Percentiles rank a stretch among this genome's conserved stretches.
Evolutionary conservation across 2,888 invertebrate genomes (phyloP).

Genomic region (Volucella inanis): DNA sequence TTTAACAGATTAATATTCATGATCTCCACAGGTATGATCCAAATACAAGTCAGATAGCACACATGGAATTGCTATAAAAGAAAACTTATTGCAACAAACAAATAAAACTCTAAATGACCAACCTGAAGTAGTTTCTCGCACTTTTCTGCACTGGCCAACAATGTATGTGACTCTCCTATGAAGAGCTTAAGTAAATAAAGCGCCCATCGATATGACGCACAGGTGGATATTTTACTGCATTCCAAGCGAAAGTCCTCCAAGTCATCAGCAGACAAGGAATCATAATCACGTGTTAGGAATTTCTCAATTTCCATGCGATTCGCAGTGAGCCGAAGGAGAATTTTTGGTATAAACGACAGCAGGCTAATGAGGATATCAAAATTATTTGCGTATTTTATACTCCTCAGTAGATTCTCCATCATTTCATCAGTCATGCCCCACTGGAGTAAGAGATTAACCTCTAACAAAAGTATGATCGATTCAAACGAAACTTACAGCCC

Average conservation of each 20-base stretch:
- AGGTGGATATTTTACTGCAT: conserved; percentile 74
- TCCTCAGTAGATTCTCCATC: conserved; percentile 79
- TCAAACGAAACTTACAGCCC: conserved; percentile 75
- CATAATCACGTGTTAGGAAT: conserved; percentile 65
- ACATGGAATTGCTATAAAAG: conserved; percentile 76
- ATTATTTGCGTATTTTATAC: conserved; percentile 78
- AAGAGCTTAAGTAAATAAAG: conserved; percentile 80
- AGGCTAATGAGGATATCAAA: conserved; percentile 76
- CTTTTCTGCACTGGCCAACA: conserved; percentile 76
- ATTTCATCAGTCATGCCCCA: conserved; percentile 82
- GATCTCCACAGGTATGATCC: conserved; percentile 78
- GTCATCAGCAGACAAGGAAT: conserved; percentile 43
- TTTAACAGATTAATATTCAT: conserved; percentile 77
- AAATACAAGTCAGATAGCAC: conserved; percentile 79
- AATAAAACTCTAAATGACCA: background rate
- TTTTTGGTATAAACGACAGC: conserved; percentile 77
- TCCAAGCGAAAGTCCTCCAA: conserved; percentile 48
- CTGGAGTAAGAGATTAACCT: conserved; percentile 72
- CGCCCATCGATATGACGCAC: conserved; percentile 80
- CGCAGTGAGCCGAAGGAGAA: conserved; percentile 78
- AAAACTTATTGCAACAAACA: background rate
- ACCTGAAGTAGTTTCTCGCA: conserved; percentile 77
- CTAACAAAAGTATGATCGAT: background rate
- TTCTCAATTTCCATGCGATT: conserved; percentile 77
- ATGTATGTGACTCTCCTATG: conserved; percentile 78